Conservation (phyloP, 2,888 invertebrate species). For the Folsomia candida region DNA sequence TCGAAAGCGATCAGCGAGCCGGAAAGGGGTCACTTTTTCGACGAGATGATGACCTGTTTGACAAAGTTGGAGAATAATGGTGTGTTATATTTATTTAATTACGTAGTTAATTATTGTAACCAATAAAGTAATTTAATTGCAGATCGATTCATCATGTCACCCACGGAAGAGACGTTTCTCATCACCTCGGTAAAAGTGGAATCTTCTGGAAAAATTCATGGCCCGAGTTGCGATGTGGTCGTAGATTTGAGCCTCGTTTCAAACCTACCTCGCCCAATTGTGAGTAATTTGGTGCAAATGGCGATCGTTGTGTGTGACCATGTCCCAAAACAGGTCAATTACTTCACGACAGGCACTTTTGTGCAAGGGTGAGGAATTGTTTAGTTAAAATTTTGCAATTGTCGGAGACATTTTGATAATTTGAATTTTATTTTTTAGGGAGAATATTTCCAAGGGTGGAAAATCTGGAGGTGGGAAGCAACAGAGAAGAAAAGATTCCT, state of each 20-base stretch:
- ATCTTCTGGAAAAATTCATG: constrained; percentile 44
- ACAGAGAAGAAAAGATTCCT: not conserved
- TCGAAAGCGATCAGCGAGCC: constrained; percentile 63
- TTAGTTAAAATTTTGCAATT: too few species aligned
- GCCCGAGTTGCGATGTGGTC: constrained; percentile 42
- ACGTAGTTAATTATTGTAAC: not conserved
- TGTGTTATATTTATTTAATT: constrained; percentile 6
- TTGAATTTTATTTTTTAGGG: constrained; percentile 8
- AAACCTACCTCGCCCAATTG: constrained; percentile 42
- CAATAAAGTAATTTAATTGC: constrained; percentile 13
- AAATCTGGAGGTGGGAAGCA: constrained; percentile 2
- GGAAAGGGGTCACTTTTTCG: constrained; percentile 73
- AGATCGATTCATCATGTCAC: constrained; percentile 39
- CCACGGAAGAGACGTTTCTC: constrained; percentile 42
- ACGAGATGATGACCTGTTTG: constrained; percentile 72
- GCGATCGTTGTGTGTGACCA: constrained; percentile 46
- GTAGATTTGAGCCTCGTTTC: constrained; percentile 39
- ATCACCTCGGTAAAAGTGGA: constrained; percentile 43
- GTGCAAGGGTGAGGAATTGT: not conserved
- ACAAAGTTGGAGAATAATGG: constrained; percentile 53
- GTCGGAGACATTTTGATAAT: too few species aligned
- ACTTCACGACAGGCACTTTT: not conserved
- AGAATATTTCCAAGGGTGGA: constrained; percentile 13
- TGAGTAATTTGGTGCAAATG: constrained; percentile 43
- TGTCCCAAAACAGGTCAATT: constrained; percentile 13